phyloP scores from a whole-genome alignment of 2,888 invertebrate species.

The Drosophila crucigera region DNA sequence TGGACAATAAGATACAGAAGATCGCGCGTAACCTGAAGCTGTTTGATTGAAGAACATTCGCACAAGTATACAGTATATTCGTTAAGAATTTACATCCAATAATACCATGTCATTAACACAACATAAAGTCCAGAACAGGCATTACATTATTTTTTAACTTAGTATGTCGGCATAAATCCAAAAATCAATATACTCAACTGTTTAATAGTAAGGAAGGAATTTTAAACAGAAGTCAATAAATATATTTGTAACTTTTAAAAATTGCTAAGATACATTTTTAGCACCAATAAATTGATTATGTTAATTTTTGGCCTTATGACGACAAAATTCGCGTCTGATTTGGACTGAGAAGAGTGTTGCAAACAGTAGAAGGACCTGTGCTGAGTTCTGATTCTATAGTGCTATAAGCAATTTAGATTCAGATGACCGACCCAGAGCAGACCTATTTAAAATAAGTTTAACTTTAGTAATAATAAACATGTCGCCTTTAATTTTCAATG shows the following conservation, averaged over 20 bases:
- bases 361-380: neutral
- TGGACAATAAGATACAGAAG: constrained; percentile 88
- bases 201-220: neutral
- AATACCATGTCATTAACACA: neutral
- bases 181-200: neutral
- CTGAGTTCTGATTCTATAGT: neutral
- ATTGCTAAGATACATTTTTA: neutral
- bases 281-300: neutral
- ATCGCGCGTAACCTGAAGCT: constrained; percentile 85
- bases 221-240: neutral
- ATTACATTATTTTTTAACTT: neutral
- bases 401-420: neutral
- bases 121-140: neutral
- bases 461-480: constrained; percentile 45
- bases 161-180: neutral
- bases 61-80: neutral
- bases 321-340: neutral
- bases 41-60: constrained; percentile 44
- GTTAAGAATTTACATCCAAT: constrained; percentile 4
- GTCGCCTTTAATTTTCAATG: constrained; percentile 54
- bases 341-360: neutral
- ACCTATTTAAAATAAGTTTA: constrained; percentile 3
- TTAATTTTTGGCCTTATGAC: neutral
- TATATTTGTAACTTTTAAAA: neutral
- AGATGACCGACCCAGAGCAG: neutral